These are phyloP conservation scores for Phragmatobia fuliginosa DNA, from an alignment of 2,888 invertebrate genomes.

Conservation along the genomic window DNA sequence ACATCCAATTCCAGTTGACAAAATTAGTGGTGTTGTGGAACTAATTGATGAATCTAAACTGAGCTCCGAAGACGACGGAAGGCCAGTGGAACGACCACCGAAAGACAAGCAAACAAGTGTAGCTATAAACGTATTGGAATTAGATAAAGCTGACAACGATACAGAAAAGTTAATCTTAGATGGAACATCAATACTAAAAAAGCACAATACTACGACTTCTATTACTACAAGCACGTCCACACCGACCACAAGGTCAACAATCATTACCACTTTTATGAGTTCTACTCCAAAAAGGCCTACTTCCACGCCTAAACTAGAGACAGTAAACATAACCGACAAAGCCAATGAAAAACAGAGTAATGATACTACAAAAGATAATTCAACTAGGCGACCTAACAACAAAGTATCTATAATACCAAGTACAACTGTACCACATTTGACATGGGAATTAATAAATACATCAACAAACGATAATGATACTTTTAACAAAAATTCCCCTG, in stretches of 20 bases:
- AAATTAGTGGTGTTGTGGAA: conserved; percentile 84
- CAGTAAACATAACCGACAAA: conserved; percentile 45
- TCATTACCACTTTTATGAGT: conserved; percentile 46
- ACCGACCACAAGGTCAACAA: conserved; percentile 25
- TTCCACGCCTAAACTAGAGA: conserved; percentile 38
- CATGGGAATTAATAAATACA: conserved; percentile 88
- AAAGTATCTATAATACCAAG: conserved; percentile 82
- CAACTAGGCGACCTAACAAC: conserved; percentile 78
- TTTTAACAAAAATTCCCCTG: conserved; percentile 74
- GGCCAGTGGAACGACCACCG: conserved; percentile 78
- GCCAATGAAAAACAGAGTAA: conserved; percentile 43
- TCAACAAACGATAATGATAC: conserved; percentile 79
- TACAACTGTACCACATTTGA: conserved; percentile 73
- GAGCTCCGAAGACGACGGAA: conserved; percentile 72
- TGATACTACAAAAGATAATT: conserved; percentile 65
- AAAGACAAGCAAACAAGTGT: conserved; percentile 82
- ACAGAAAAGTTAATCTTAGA: conserved; percentile 78
- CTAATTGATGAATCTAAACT: conserved; percentile 56
- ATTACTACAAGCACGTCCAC: conserved; percentile 38
- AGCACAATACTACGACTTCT: conserved; percentile 60
- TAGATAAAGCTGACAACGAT: conserved; percentile 70
- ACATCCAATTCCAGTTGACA: conserved; percentile 89
- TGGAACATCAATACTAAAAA: conserved; percentile 81
- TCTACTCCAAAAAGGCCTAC: conserved; percentile 38
- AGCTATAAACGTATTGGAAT: conserved; percentile 73